Evolutionary conservation across 2,888 invertebrate species (phyloP).

Genomic region (Drosophila infuscata): DNA sequence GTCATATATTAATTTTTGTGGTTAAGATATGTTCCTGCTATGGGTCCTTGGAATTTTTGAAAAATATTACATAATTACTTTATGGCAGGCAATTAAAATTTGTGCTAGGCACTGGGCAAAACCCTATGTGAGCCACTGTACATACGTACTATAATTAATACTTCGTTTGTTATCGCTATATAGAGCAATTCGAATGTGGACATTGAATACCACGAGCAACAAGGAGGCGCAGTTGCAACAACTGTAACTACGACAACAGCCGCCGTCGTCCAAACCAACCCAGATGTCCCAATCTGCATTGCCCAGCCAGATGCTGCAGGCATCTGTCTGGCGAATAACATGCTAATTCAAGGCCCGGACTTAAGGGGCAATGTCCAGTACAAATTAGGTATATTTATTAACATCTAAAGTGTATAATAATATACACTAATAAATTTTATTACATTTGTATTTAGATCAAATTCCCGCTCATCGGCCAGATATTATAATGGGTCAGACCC

Average conservation of each 20-base stretch:
- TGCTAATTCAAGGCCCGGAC: constrained; percentile 40
- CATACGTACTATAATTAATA: constrained; percentile 8
- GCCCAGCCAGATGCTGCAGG: constrained; percentile 49
- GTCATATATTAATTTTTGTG: no score
- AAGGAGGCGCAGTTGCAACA: constrained; percentile 1
- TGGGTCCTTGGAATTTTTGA: no score
- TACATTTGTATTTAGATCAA: constrained; percentile 46
- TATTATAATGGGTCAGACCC: constrained; percentile 84
- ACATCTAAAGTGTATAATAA: not conserved
- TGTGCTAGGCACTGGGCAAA: no score
- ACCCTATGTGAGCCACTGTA: no score
- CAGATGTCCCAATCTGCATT: constrained; percentile 54
- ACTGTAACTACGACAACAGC: constrained; percentile 15
- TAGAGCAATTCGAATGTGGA: constrained; percentile 67
- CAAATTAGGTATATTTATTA: constrained; percentile 61
- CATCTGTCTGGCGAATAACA: constrained; percentile 25
- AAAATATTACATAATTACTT: no score
- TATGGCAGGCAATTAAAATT: no score
- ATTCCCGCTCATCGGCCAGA: constrained; percentile 56
- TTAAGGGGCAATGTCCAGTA: constrained; percentile 46
- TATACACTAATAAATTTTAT: not conserved
- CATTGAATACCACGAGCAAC: constrained; percentile 67
- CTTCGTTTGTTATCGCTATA: not conserved
- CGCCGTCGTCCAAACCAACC: constrained; percentile 26
- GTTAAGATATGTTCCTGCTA: no score